Evolutionary conservation across 2,888 invertebrate genomes (phyloP), one percentile per base, ranked within the genome.

Genomic region (Hartigia nigra): DNA sequence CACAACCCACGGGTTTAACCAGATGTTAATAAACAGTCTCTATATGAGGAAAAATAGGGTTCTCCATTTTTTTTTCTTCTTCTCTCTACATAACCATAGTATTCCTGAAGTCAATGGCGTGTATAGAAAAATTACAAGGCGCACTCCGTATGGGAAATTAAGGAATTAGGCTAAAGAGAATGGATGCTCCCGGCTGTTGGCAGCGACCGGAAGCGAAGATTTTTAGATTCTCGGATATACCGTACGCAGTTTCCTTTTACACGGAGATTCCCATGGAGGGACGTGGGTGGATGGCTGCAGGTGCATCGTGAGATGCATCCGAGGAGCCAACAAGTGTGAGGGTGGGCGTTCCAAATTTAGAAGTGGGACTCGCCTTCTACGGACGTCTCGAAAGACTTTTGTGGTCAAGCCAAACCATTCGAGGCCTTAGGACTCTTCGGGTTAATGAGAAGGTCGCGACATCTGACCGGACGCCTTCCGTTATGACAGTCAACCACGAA

Each of bases 391-490:
- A 88, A 87, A 86, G 86, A 84, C 9, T 55, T 86, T 87, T 87
- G 90, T 86, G 91, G 90, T 89, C 87, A 88, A 89, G 86, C 85
- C 81, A 83, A 55, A 84, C 83, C 84, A 81, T 85, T 83, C 81
- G 77, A 77, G 69, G 78, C 37, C 81, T 78, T 78, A 80, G 77
- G 81, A 76, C 76, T 78, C 76, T 82, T 81, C 81, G 86, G 88
- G 88, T 88, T 88, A 90, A 90, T 89, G 87, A 88, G 88, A 84
- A 89, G 89, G 90, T 89, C 88, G 83, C 82, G 87, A 87, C 88
- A 88, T 89, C 84, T 89, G 88, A 89, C 88, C 87, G 86, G 85
- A 85, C 87, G 85, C 86, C 87, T 87, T 88, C 86, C 88, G 88
- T 87, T 88, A 88, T 89, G 89, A 89, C 90, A 89, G 89, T 86